Evolutionary conservation across 2,888 invertebrate genomes (phyloP).

Genomic region (Hemistola chrysoprasaria): DNA sequence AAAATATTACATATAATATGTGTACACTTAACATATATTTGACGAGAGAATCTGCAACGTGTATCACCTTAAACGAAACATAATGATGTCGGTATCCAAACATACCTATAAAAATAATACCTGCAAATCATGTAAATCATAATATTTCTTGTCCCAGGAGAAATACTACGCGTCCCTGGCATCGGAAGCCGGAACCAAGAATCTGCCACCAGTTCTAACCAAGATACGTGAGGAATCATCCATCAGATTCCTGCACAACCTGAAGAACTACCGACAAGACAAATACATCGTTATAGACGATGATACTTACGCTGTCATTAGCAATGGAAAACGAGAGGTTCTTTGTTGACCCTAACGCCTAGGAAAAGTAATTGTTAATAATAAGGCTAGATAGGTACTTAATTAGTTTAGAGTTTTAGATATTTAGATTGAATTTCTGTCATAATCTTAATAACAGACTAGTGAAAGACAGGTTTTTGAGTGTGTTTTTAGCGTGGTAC

Average conservation of each 20-base stretch:
- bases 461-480: no score
- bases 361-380: constrained; percentile 27
- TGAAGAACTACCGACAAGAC: constrained; percentile 85
- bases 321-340: constrained; percentile 67
- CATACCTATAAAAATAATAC: no score
- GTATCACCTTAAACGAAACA: no score
- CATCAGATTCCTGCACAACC: constrained; percentile 82
- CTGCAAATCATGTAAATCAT: no score
- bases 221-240: constrained; percentile 87
- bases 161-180: constrained; percentile 87
- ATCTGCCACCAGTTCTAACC: constrained; percentile 85
- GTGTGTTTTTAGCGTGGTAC: no score
- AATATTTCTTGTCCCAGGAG: constrained; percentile 83
- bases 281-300: constrained; percentile 86
- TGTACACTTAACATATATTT: no score
- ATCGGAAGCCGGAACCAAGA: constrained; percentile 81
- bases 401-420: not conserved
- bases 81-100: no score
- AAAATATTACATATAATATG: no score
- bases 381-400: constrained; percentile 14
- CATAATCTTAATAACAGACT: no score
- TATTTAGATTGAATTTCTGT: no score
- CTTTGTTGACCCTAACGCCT: constrained; percentile 60
- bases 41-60: no score
- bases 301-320: constrained; percentile 79